Conservation (phyloP, 2,797 vertebrate genomes). For the Macropus fuliginosus region DNA sequence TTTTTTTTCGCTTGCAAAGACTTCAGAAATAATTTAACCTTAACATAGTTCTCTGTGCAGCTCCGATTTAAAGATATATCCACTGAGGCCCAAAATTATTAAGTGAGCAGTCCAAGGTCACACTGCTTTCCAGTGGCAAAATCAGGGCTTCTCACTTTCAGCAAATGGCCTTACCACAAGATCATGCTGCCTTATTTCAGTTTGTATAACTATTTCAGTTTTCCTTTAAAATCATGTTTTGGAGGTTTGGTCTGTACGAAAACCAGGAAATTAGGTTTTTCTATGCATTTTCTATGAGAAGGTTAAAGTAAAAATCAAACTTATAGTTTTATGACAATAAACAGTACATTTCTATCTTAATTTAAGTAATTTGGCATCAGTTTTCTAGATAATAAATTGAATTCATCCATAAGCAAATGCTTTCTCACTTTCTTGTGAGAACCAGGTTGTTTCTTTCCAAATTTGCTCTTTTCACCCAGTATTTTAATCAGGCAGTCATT, state of each 20-base stretch:
- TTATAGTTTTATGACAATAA: slow-evolving; percentile 10
- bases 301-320: slow-evolving; percentile 29
- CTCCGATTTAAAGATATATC: background rate
- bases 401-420: slow-evolving; percentile 5
- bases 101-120: background rate
- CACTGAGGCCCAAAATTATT: background rate
- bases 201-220: slow-evolving; percentile 41
- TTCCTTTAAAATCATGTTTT: slow-evolving; percentile 31
- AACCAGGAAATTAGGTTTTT: background rate
- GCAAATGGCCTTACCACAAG: background rate
- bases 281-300: background rate
- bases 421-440: slow-evolving; percentile 47
- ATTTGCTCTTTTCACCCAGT: background rate
- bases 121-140: slow-evolving; percentile 22
- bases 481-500: slow-evolving; percentile 49
- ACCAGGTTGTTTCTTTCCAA: slow-evolving; percentile 40
- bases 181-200: background rate
- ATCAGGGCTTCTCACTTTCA: background rate
- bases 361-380: slow-evolving; percentile 12
- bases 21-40: background rate
- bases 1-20: background rate
- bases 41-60: background rate
- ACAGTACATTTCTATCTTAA: slow-evolving; percentile 35
- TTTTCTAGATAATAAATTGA: slow-evolving; percentile 29
- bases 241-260: background rate